These are phyloP conservation scores for Erebia epiphron DNA, from an alignment of 2,888 invertebrate species.

Conservation along the genomic window DNA sequence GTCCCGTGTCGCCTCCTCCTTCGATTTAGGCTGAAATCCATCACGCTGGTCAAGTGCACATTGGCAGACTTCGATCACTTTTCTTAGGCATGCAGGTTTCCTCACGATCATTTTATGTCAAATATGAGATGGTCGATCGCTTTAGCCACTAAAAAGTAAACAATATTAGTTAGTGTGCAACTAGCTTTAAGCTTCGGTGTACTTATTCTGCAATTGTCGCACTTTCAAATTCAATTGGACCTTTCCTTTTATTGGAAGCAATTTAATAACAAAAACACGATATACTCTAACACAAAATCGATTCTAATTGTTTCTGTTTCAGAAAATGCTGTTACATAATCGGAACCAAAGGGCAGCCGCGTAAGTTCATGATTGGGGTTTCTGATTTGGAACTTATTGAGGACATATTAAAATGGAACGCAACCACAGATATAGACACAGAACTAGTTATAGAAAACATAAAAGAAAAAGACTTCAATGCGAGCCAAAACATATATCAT, in stretches of 20 bases:
- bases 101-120: no score
- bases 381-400: slow-evolving; percentile 54
- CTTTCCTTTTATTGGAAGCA: slow-evolving; percentile 5
- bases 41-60: no score
- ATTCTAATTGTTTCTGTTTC: slow-evolving; percentile 42
- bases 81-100: no score
- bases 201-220: not conserved
- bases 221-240: slow-evolving; percentile 10
- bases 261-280: slow-evolving; percentile 6
- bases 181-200: not conserved
- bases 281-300: slow-evolving; percentile 5
- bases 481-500: slow-evolving; percentile 59
- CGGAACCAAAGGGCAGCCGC: slow-evolving; percentile 30
- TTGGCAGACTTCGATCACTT: no score
- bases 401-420: slow-evolving; percentile 66
- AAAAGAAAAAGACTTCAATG: slow-evolving; percentile 59
- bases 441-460: slow-evolving; percentile 61
- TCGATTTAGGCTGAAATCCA: no score
- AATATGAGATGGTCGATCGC: no score
- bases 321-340: slow-evolving; percentile 42
- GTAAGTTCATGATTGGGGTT: slow-evolving; percentile 66
- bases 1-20: no score
- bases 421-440: slow-evolving; percentile 51
- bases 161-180: no score
- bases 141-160: no score